phyloP scores from a whole-genome alignment of 2,113 vertebrate species.

The Cricetomys ansorgei region DNA sequence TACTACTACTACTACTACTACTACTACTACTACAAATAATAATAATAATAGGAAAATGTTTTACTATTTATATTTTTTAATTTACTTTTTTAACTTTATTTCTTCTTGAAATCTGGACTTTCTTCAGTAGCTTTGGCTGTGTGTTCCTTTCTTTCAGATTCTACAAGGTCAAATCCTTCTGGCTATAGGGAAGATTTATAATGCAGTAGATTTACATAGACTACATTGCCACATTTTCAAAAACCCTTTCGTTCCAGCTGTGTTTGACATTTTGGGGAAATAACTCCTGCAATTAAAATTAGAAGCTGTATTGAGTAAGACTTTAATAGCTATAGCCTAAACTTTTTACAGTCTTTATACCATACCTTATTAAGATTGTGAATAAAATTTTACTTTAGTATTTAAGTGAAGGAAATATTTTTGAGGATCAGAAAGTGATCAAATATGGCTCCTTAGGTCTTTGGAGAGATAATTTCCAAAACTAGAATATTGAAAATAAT shows the following conservation, averaged over 20 bases:
- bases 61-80: not conserved
- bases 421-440: no score
- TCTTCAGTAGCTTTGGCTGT: not conserved
- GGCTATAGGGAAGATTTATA: slow-evolving; percentile 90
- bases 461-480: not conserved
- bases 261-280: slow-evolving; percentile 95
- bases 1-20: no score
- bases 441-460: not conserved
- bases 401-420: not conserved
- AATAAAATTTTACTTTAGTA: not conserved
- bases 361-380: not conserved
- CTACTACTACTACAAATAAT: no score
- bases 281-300: slow-evolving; percentile 88
- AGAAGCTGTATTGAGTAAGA: not conserved
- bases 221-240: slow-evolving; percentile 95
- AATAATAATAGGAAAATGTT: not conserved
- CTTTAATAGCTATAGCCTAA: not conserved
- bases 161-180: slow-evolving; percentile 89
- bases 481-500: not conserved
- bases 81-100: not conserved
- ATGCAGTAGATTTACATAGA: slow-evolving; percentile 94
- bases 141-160: not conserved
- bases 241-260: slow-evolving; percentile 95
- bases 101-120: not conserved
- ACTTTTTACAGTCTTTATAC: not conserved